Conservation (phyloP, 2,888 invertebrate genomes). For the Aelia acuminata region DNA sequence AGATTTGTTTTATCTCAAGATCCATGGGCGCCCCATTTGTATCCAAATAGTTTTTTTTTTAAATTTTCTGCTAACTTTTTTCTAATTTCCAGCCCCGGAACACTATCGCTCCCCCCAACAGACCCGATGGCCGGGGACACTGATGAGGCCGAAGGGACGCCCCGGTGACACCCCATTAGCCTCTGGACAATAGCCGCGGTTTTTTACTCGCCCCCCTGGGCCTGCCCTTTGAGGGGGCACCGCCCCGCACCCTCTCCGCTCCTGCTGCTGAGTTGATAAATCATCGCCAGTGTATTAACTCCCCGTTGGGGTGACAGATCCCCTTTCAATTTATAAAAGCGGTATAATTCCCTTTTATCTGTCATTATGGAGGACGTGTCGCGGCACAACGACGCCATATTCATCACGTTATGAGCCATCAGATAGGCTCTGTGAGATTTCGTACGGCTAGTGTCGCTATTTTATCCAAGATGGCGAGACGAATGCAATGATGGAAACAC, state of each 20-base stretch:
- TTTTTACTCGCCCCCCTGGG: slow-evolving; percentile 49
- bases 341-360: slow-evolving; percentile 52
- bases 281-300: slow-evolving; percentile 49
- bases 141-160: slow-evolving; percentile 61
- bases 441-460: background rate
- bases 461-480: background rate
- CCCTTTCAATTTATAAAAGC: slow-evolving; percentile 56
- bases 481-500: background rate
- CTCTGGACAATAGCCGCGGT: slow-evolving; percentile 47
- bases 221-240: slow-evolving; percentile 35
- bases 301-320: slow-evolving; percentile 7
- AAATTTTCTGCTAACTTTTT: background rate
- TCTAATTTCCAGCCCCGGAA: background rate
- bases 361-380: slow-evolving; percentile 26
- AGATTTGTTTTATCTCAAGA: too few species aligned
- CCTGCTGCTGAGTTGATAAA: slow-evolving; percentile 53
- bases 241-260: background rate
- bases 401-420: background rate
- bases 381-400: background rate
- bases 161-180: slow-evolving; percentile 64
- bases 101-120: background rate
- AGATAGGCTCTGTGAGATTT: background rate
- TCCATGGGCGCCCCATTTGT: too few species aligned
- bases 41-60: too few species aligned
- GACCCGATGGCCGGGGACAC: background rate